Conservation (phyloP, 2,888 invertebrate species). For the Yponomeuta sedellus region DNA sequence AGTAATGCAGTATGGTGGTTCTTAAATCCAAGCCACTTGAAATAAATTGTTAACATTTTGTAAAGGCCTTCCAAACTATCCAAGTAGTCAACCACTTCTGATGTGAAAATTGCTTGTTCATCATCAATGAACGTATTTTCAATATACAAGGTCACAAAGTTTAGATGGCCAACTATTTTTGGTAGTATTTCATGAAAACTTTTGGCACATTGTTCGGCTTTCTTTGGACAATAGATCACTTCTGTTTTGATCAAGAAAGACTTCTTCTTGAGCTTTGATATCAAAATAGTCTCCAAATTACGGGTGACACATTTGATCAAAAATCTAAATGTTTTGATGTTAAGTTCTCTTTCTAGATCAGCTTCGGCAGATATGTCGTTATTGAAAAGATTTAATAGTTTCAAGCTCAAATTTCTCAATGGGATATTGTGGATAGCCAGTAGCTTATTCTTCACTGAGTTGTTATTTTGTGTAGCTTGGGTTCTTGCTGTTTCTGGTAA, state of each 20-base stretch:
- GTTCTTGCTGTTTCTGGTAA: conserved; percentile 50
- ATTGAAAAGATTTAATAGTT: conserved; percentile 47
- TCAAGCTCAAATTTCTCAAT: conserved; percentile 49
- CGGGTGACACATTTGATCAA: conserved; percentile 46
- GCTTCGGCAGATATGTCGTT: conserved; percentile 40
- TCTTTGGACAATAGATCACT: conserved; percentile 42
- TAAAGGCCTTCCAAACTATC: conserved; percentile 75
- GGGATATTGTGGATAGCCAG: conserved; percentile 40
- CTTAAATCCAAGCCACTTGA: conserved; percentile 80
- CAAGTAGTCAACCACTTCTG: conserved; percentile 43
- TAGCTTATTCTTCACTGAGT: conserved; percentile 41
- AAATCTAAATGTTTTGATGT: conserved; percentile 48
- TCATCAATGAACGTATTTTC: conserved; percentile 35
- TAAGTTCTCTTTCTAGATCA: conserved; percentile 39
- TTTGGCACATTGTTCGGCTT: conserved; percentile 53
- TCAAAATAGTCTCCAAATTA: conserved; percentile 44
- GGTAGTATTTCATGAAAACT: conserved; percentile 45
- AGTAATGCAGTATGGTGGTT: conserved; percentile 55
- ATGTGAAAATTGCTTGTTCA: conserved; percentile 36
- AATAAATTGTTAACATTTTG: conserved; percentile 73
- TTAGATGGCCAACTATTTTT: conserved; percentile 48
- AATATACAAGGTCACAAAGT: conserved; percentile 40
- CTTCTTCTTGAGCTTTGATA: conserved; percentile 56
- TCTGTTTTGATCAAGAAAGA: conserved; percentile 54
- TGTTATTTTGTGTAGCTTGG: conserved; percentile 48